Percentiles rank a stretch among this genome's conserved stretches.
Conservation (phyloP, 2,797 vertebrate genomes). For the Protonibea diacanthus region DNA sequence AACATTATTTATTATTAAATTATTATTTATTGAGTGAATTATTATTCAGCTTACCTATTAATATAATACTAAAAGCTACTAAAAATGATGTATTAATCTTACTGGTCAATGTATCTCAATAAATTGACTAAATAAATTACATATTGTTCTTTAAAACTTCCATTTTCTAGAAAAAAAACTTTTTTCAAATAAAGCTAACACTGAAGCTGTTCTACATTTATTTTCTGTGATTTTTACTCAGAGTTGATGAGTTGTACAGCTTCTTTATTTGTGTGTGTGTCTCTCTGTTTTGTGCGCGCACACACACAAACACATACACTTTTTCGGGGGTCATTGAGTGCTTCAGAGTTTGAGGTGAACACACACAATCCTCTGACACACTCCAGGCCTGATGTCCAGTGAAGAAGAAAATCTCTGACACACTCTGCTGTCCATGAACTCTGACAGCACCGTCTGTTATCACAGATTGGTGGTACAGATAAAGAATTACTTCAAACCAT, state of each 20-base stretch:
- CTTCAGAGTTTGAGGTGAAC: constrained; percentile 23
- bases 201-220: neutral
- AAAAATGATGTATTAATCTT: too few relatives aligned
- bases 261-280: neutral
- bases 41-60: neutral
- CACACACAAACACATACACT: constrained; percentile 10
- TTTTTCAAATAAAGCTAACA: neutral
- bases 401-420: constrained; percentile 60
- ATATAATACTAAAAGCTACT: neutral
- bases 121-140: neutral
- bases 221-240: neutral
- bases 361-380: constrained; percentile 52
- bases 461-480: constrained; percentile 7
- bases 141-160: neutral
- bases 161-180: neutral
- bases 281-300: neutral
- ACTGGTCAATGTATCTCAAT: neutral
- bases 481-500: neutral
- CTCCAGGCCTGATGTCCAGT: constrained; percentile 63
- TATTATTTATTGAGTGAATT: neutral
- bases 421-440: constrained; percentile 47
- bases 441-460: constrained; percentile 36
- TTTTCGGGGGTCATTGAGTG: constrained; percentile 27
- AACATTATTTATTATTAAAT: neutral
- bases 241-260: neutral